Evolutionary conservation across 2,113 vertebrate genomes (phyloP), one percentile per base, ranked within the genome.

Genomic region (Crotalus horridus): DNA sequence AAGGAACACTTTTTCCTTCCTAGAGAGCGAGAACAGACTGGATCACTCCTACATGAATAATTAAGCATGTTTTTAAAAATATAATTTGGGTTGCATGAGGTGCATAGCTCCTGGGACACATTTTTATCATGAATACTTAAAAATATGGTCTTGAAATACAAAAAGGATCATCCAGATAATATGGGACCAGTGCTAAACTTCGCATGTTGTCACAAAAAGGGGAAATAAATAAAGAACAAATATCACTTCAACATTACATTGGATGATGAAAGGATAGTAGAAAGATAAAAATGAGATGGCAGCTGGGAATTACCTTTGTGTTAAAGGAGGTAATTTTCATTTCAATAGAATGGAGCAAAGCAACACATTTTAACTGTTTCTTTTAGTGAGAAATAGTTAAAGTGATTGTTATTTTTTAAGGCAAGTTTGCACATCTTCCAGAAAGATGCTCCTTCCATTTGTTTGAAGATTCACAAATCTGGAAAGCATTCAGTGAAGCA

Each of bases 401-500:
- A 11, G 8, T 43, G 59, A 11, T 15, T 29, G 24, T 92, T 64
- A 51, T 17, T 89, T 74, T 15, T 81, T 24, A 55, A 24, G 51
- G 23, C 15, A 88, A 55, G n/a, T 46, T 21, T 88, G 87, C 56
- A 55, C 33, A 54, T 87, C 46, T 88, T 74, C 86, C 54, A 33
- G 23, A 26, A 54, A 88, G 23, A 54, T 88, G n/a, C 59, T 56
- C 2, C 74, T 46, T 92, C n/a, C 3, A 33, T 23, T 89, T 56
- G 59, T 92, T 39, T 74, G 87, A 89, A 92, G 24, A 89, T 92
- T 92, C 87, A 88, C 87, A 61, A 74, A 81, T 46, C 23, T 15
- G 24, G 59, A 92, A 92, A 24, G 13, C 26, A 39, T 89, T 88
- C n/a, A 88, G 12, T 92, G 87, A 92, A 81, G 53, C 39, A 89